These are phyloP conservation scores for Tetragonula clypearis DNA, from an alignment of 1,140 invertebrate species.

Conservation along the genomic window DNA sequence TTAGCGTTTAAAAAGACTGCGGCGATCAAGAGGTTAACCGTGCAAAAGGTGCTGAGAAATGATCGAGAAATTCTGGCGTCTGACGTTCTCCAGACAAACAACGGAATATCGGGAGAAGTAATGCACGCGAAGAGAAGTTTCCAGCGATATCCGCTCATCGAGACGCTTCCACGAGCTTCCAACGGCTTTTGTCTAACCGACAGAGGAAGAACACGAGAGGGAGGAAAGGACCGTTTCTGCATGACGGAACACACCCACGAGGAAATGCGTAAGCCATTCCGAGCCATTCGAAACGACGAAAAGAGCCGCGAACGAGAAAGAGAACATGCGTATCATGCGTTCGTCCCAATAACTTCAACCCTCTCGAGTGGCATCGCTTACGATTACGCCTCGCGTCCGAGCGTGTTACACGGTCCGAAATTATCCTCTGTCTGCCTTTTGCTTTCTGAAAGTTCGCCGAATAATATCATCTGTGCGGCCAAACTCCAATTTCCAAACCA, in stretches of 20 bases:
- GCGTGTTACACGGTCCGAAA: background rate
- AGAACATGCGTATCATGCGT: conserved; percentile 1
- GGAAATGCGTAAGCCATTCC: conserved; percentile 4
- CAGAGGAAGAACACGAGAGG: too few species aligned
- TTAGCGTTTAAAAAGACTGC: too few species aligned
- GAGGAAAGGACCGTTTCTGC: background rate
- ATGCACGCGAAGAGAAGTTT: too few species aligned
- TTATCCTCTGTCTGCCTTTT: background rate
- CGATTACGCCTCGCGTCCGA: background rate
- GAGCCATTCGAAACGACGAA: background rate
- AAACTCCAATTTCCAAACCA: background rate
- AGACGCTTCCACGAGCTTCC: too few species aligned
- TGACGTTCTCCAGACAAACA: too few species aligned
- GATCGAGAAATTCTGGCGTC: too few species aligned
- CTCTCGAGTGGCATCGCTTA: conserved; percentile 42
- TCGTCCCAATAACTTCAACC: conserved; percentile 23
- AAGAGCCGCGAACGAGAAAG: background rate
- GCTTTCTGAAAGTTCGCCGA: background rate
- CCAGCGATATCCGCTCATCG: too few species aligned
- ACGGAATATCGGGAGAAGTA: too few species aligned
- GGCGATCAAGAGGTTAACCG: too few species aligned
- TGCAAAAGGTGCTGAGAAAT: too few species aligned
- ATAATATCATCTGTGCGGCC: background rate
- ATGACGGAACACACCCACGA: background rate
- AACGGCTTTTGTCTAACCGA: too few species aligned